These are phyloP conservation scores for Otocyon megalotis DNA, from an alignment of 2,113 vertebrate species.

Conservation along the genomic window DNA sequence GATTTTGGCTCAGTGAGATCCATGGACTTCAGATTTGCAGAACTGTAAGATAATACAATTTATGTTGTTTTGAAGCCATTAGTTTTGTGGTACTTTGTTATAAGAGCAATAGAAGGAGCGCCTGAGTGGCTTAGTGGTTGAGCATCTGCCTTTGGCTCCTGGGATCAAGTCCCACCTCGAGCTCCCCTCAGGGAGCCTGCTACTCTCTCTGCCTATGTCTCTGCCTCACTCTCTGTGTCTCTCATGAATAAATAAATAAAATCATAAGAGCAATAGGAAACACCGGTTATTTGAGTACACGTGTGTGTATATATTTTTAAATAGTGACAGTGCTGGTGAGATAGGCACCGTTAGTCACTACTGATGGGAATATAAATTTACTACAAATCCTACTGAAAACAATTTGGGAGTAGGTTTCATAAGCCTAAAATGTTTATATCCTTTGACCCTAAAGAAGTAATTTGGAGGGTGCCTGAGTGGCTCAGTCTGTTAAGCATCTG, in stretches of 20 bases:
- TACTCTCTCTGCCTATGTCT: too few relatives aligned
- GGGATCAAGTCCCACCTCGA: too few relatives aligned
- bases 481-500: too few relatives aligned
- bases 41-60: neutral
- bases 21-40: neutral
- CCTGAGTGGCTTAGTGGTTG: too few relatives aligned
- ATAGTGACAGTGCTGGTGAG: neutral
- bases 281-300: neutral
- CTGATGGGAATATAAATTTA: neutral
- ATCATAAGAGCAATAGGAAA: neutral
- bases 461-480: neutral
- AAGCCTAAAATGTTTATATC: neutral
- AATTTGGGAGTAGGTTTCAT: neutral
- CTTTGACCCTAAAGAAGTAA: constrained; percentile 25
- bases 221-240: too few relatives aligned
- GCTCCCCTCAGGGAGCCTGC: too few relatives aligned
- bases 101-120: neutral
- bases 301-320: neutral
- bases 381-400: neutral
- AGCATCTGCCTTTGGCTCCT: too few relatives aligned
- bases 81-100: neutral
- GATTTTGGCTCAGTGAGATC: neutral
- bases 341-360: neutral
- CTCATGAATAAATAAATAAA: too few relatives aligned
- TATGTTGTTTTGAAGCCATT: constrained; percentile 12